Conservation (phyloP, 1,140 invertebrate species). For the Pseudomyrmex pallidus region DNA sequence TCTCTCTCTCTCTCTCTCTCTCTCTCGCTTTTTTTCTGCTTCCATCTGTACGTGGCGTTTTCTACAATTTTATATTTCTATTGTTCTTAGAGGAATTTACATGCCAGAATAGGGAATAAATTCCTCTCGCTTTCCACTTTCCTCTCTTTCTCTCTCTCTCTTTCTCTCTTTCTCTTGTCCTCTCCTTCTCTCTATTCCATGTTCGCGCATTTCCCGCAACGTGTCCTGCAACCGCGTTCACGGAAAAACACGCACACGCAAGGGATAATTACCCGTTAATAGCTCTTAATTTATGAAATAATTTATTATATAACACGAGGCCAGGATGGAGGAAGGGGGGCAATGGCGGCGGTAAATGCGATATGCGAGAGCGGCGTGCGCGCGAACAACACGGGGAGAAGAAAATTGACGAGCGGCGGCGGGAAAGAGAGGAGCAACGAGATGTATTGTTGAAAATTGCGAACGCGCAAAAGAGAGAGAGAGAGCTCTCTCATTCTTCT, state of each 20-base stretch:
- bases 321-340: slow-evolving; percentile 42
- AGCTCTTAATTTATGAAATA: slow-evolving; percentile 80
- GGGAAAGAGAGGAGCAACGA: slow-evolving; percentile 43
- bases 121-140: slow-evolving; percentile 17
- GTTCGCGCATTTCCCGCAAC: slow-evolving; percentile 68
- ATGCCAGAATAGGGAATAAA: slow-evolving; percentile 41
- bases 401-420: slow-evolving; percentile 52
- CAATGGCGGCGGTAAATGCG: slow-evolving; percentile 55
- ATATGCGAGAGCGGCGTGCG: slow-evolving; percentile 48
- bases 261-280: slow-evolving; percentile 77
- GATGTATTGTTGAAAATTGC: slow-evolving; percentile 49
- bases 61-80: slow-evolving; percentile 53
- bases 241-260: slow-evolving; percentile 77
- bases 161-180: neutral
- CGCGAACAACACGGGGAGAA: slow-evolving; percentile 49
- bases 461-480: neutral
- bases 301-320: slow-evolving; percentile 77
- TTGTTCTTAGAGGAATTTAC: slow-evolving; percentile 60
- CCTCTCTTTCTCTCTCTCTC: slow-evolving; percentile 33
- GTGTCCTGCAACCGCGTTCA: slow-evolving; percentile 73
- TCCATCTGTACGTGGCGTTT: neutral
- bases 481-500: neutral
- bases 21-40: no score
- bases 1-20: no score
- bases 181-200: slow-evolving; percentile 37